Evolutionary conservation across 2,888 invertebrate genomes (phyloP).

Genomic region (Lasioglossum morio): DNA sequence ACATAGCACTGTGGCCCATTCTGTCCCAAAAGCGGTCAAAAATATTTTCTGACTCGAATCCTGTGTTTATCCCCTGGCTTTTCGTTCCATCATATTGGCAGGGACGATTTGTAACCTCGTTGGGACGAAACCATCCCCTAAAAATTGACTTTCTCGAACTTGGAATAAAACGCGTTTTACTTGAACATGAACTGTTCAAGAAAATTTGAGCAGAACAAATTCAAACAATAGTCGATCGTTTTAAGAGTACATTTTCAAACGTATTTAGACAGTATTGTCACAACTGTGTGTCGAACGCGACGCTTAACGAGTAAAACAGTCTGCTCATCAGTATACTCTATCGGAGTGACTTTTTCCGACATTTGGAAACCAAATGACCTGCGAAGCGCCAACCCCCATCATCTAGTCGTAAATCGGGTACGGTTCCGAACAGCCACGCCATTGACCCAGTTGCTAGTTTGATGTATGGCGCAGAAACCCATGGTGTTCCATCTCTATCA

Average conservation of each 20-base stretch:
- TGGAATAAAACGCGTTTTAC: no score
- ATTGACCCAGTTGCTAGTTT: constrained; percentile 74
- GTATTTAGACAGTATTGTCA: not conserved
- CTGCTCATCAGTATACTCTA: not conserved
- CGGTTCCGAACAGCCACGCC: constrained; percentile 35
- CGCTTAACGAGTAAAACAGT: not conserved
- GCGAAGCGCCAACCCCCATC: not conserved
- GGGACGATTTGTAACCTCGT: not conserved
- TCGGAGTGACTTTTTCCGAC: not conserved
- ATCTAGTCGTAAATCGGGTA: constrained; percentile 54
- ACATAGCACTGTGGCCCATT: constrained; percentile 3
- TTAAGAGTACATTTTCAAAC: not conserved
- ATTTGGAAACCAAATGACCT: not conserved
- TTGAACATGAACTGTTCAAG: no score
- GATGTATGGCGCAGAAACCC: constrained; percentile 50
- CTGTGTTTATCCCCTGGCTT: not conserved
- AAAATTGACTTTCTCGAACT: not conserved
- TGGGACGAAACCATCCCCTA: not conserved
- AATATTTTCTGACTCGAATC: not conserved
- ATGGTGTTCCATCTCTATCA: not conserved
- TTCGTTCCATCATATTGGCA: not conserved
- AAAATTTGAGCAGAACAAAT: no score
- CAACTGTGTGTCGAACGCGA: not conserved
- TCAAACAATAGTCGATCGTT: not conserved
- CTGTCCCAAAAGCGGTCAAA: not conserved